Base-by-base conservation (phyloP, 2,888 invertebrate species). In the Nemotelus pantherinus region DNA sequence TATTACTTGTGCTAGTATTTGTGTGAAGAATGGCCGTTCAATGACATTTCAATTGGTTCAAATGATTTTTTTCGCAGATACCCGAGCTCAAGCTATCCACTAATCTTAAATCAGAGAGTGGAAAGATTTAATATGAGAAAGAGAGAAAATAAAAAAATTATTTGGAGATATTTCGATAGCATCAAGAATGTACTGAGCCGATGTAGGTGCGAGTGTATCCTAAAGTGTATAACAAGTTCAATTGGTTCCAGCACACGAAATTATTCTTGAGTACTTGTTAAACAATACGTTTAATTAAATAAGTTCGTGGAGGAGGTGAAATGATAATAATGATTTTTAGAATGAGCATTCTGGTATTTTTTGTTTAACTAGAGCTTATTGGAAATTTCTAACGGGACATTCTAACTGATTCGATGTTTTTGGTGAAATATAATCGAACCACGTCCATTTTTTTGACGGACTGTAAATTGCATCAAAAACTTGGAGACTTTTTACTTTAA, bases 1-100 rank as follows among this genome's bases (percentile, higher is more conserved):
- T 25, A 25, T 25, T 25, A 25, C 25, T 25, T 7, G 25, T 10
- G 57, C 41, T 41, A 7, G 4, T 60, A 70, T 41, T 44, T 70
- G 47, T 70, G 53, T 55, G 70, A 53, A 70, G 55, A 47, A 55
- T 9, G 2, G 70, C 55, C 70, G 70, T 70, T 70, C 70, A 70
- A 70, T 70, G 70, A 70, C 70, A 70, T 70, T 70, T 70, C 70
- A 70, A 70, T 70, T 55, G 70, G 70, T 70, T 55, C 25, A 55
- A 70, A 55, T 53, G 4, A 39, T 70, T 70, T 55, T 70, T 70
- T 70, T 63, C 63, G 63, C 2, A 25, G 25, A 25, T 25, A 25
- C 25, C 41, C 57, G 57, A 25, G 57, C 57, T 25, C 10, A 57
- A 4, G 60, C 43, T 70, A 41, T 70, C 55, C 70, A 70, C 53